phyloP scores from a whole-genome alignment of 1,140 invertebrate species.

The Apis laboriosa region DNA sequence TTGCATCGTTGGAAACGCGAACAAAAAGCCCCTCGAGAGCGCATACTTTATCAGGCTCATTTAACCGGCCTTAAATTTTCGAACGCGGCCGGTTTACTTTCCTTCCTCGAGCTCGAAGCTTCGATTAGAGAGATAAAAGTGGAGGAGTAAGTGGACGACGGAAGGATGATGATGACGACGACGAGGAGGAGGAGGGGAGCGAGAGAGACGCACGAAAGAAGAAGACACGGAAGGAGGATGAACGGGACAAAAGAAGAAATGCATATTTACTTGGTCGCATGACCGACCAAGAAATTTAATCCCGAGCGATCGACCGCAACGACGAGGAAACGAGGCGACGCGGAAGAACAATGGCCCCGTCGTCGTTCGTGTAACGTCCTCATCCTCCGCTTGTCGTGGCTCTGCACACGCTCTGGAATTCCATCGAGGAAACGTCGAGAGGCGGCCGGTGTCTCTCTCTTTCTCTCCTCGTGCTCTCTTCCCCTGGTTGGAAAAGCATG shows the following conservation, averaged over 20 bases:
- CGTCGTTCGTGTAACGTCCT: slow-evolving; percentile 28
- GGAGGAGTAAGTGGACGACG: neutral
- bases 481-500: slow-evolving; percentile 21
- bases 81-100: slow-evolving; percentile 15
- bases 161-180: neutral
- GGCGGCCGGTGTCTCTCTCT: too few species aligned
- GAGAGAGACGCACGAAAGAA: neutral
- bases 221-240: neutral
- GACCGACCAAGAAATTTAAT: slow-evolving; percentile 61
- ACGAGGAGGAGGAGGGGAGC: neutral
- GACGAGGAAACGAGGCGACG: slow-evolving; percentile 62
- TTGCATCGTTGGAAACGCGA: neutral
- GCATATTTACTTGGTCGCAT: slow-evolving; percentile 56
- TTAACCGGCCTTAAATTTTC: slow-evolving; percentile 23
- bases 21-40: neutral
- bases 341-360: slow-evolving; percentile 63
- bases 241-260: slow-evolving; percentile 41
- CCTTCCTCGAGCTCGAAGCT: slow-evolving; percentile 3
- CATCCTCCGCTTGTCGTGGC: slow-evolving; percentile 8
- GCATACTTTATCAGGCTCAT: slow-evolving; percentile 25
- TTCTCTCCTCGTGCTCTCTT: neutral
- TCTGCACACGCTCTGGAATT: slow-evolving; percentile 38
- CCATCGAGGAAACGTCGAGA: slow-evolving; percentile 14
- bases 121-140: slow-evolving; percentile 41
- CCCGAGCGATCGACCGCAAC: slow-evolving; percentile 62